These are phyloP conservation scores for Hemibagrus wyckioides DNA, from an alignment of 2,113 vertebrate species.

Conservation along the genomic window DNA sequence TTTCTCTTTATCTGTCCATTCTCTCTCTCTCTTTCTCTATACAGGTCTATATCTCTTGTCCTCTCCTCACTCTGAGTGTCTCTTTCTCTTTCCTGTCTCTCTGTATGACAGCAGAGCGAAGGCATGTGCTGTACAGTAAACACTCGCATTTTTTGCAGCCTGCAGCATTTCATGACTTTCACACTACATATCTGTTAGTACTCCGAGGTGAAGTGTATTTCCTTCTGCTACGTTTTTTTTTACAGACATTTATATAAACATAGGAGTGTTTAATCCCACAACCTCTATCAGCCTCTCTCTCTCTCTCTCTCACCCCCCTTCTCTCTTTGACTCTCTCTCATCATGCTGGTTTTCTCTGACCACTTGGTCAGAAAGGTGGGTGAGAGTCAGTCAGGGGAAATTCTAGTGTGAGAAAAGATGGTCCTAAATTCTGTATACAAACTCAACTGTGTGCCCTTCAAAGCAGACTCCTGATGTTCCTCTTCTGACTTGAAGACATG, in stretches of 20 bases:
- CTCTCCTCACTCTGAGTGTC: background rate
- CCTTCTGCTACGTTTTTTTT: background rate
- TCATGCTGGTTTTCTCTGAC: background rate
- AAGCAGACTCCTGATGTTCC: background rate
- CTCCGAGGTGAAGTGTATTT: background rate
- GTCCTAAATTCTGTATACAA: background rate
- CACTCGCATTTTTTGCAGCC: background rate
- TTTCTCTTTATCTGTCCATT: background rate
- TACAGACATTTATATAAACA: conserved; percentile 16
- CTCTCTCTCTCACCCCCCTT: background rate
- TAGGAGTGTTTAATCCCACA: background rate
- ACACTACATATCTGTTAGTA: background rate
- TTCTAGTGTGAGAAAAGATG: background rate
- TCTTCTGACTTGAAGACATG: background rate
- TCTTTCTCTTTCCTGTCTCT: background rate
- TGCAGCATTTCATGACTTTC: background rate
- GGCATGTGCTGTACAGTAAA: background rate
- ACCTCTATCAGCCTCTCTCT: background rate
- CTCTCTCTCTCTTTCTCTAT: background rate
- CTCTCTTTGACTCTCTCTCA: too few species aligned
- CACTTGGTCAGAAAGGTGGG: background rate
- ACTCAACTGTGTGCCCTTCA: background rate
- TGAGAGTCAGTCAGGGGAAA: background rate
- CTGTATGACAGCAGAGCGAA: background rate
- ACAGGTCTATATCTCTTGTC: background rate